Conservation (phyloP, 2,888 invertebrate genomes). For the Pseudeuparius sepicola region DNA sequence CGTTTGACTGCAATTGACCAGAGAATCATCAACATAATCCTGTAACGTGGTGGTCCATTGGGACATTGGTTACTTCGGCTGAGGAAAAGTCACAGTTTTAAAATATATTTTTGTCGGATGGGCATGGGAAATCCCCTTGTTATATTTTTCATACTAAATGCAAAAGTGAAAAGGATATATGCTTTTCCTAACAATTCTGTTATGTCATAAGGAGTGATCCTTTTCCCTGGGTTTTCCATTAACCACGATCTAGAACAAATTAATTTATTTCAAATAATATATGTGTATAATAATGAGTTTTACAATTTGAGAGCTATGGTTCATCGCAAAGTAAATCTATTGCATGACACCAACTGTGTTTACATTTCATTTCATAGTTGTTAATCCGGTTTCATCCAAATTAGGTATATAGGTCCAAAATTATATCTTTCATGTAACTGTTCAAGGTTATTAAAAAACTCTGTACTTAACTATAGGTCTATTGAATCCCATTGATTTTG, state of each 20-base stretch:
- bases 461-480: too few relatives aligned
- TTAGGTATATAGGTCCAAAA: too few relatives aligned
- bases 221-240: conserved; percentile 8
- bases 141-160: conserved; percentile 8
- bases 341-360: conserved; percentile 3
- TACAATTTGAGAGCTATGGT: conserved; percentile 5
- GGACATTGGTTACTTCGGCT: conserved; percentile 5
- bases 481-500: too few relatives aligned
- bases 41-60: conserved; percentile 6
- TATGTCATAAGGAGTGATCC: conserved; percentile 6
- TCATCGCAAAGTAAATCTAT: conserved; percentile 6
- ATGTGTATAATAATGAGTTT: conserved; percentile 6
- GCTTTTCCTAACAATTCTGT: conserved; percentile 7
- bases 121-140: conserved; percentile 8
- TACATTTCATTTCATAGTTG: too few relatives aligned
- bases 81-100: conserved; percentile 8
- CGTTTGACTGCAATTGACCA: too few relatives aligned
- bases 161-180: too few relatives aligned
- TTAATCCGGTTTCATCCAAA: too few relatives aligned
- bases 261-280: conserved; percentile 6
- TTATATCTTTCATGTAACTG: too few relatives aligned
- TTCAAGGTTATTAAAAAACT: too few relatives aligned
- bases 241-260: conserved; percentile 8
- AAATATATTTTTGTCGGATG: conserved; percentile 4
- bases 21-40: too few relatives aligned